Evolutionary conservation across 2,888 invertebrate species (phyloP), one percentile per base, ranked within the genome.

Genomic region (Acanthoscelides obtectus): DNA sequence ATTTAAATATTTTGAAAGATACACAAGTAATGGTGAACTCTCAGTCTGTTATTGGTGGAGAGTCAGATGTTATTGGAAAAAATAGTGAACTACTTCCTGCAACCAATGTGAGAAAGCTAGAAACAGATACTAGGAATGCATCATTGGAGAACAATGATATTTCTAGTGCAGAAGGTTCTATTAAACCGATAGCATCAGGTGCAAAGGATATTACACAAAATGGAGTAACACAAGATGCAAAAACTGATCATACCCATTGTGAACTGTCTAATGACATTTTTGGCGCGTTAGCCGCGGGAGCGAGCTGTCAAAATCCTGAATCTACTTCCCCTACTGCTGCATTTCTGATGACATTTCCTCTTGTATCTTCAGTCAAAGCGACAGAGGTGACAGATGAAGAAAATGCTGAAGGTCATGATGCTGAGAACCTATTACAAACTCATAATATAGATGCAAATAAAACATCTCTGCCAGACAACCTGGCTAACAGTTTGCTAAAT

Each of bases 251-350:
- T 75, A 22, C 80, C 22, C 87, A 88, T 77, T 87, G 88, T 0
- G 89, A 89, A 78, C 83, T 89, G 72, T 88, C 89, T 2, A 89
- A 88, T 77, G 90, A 90, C 80, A 86, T 90, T 72, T 90, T 90
- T 79, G 88, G 89, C 0, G 88, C 89, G 6, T 83, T 90, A 25
- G 88, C 89, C 80, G 89, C 89, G 12, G 88, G 89, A 12, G 75
- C 84, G 19, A 87, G 87, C 72, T 87, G 87, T 20, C 87, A 88
- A 79, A 87, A 88, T 83, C 87, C 89, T 2, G 89, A 89, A 79
- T 89, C 90, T 0, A 89, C 90, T 69, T 93, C 93, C 0, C 93
- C 93, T 4, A 93, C 93, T 1, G 93, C 93, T 19, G 93, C 93
- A 0, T 93, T 93, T 81, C 85, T 93, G 17, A 88, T 92, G 86